Base-by-base conservation (phyloP, 2,113 vertebrate species). In the Meleagris gallopavo region DNA sequence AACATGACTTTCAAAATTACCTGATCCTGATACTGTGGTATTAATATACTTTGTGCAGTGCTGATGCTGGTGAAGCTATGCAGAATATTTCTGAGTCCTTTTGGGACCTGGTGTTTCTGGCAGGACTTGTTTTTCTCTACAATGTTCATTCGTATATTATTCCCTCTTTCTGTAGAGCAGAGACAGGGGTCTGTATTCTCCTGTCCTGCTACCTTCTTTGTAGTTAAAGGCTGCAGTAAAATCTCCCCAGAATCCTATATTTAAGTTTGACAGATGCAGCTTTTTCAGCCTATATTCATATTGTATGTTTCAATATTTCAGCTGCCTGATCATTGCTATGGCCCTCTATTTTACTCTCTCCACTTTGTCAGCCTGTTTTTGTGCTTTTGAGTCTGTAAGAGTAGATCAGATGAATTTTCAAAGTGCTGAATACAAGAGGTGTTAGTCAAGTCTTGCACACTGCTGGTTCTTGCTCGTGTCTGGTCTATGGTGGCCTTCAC, bases 21-120 rank as follows among this genome's bases (percentile, higher is more conserved):
- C 58, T 30, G 10, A 30, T 76, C 32, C 11, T 38, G 6, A 0
- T 2, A 0, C 13, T 40, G 6, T 22, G 27, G 2, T 43, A 40
- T 50, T 52, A 9, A 4, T 19, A 4, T 3, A 0, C 19, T 41
- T n/a, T 21, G 24, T 45, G 36, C 22, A 30, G 43, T 20, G 29
- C 52, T 27, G 0, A 15, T 32, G 0, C 7, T 86, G n/a, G 48
- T 73, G 54, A 40, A 67, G 4, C 10, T 25, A 0, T 32, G 32
- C 32, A 67, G 52, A 34, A 1, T 16, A 10, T n/a, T 55, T 55
- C 11, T 30, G 7, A 78, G 48, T 43, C 21, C 38, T 46, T 71
- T 32, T 21, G 36, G n/a, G 36, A 46, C 1, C 27, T 71, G n/a
- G 13, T 67, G 46, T 3, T 13, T 64, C 50, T 86, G 50, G 32